Conservation (phyloP, 2,113 vertebrate genomes). For the Coptodon bakossiorum region DNA sequence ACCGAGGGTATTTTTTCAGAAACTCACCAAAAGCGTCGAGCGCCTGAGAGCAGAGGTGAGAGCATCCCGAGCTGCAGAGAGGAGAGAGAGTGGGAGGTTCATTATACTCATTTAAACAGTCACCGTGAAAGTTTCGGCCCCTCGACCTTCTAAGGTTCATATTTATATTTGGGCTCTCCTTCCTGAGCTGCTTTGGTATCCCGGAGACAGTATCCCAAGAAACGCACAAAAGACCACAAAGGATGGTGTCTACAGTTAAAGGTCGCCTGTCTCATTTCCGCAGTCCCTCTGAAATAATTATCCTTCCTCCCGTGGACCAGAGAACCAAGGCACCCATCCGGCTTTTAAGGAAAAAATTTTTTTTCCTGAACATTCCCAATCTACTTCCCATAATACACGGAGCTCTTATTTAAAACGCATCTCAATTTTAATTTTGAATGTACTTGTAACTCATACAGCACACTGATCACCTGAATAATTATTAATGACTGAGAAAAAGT, state of each 20-base stretch:
- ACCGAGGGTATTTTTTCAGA: neutral
- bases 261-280: neutral
- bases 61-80: constrained; percentile 62
- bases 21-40: constrained; percentile 84
- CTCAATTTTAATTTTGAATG: neutral
- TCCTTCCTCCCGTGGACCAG: neutral
- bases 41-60: constrained; percentile 73
- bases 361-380: neutral
- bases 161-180: neutral
- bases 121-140: neutral
- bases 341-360: neutral
- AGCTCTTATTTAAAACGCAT: neutral
- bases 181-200: neutral
- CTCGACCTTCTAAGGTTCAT: neutral
- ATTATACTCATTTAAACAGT: neutral
- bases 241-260: constrained; percentile 21
- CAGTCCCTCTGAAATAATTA: neutral
- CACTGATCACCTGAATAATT: neutral
- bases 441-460: neutral
- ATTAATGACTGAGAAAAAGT: neutral
- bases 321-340: neutral
- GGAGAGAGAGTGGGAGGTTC: neutral
- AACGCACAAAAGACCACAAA: neutral
- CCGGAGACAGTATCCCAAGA: neutral
- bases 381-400: neutral